Evolutionary conservation across 2,888 invertebrate species (phyloP), one percentile per base, ranked within the genome.

Genomic region (Ormyrus pomaceus): DNA sequence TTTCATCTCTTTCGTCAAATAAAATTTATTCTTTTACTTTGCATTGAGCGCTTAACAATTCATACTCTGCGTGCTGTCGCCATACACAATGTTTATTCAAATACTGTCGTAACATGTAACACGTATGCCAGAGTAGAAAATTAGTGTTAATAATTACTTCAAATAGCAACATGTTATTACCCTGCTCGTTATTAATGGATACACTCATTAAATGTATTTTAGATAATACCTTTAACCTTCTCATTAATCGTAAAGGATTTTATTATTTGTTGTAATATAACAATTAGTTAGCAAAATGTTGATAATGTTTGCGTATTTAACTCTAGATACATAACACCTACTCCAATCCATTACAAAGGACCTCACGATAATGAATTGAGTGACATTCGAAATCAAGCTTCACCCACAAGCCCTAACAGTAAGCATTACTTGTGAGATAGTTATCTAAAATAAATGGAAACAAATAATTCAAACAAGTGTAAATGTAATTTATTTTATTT

Each of bases 341-440:
- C 86, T 53, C 83, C 87, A 11, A 87, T 89, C 82, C 86, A 87
- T 53, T 90, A 88, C 79, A 90, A 89, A 83, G 80, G 72, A 69
- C 53, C 86, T 11, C 85, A 84, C 13, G 88, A 89, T 19, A 86
- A 82, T 56, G 89, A 89, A 55, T 46, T 81, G 4, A 85, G 76
- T 70, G 90, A 90, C 75, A 84, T 85, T 34, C 87, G 88, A 73
- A 89, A 87, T 82, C 89, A 88, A 64, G 82, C 87, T 4, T 90
- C 90, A 1, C 90, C 90, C 9, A 90, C 90, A 0, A 91, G 90
- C 82, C 90, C 90, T 8, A 90, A 89, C 68, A 91, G 90, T 90
- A 81, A 88, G 87, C 50, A 48, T 3, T 34, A 64, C 2, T 4
- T 56, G 51, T 34, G 34, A 8, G 3, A 13, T 11, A 19, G 6